A percentile compares a stretch with the other conserved stretches of the same genome.
These are phyloP conservation scores for Antheraea pernyi DNA, from an alignment of 1,140 invertebrate genomes.

Conservation along the genomic window DNA sequence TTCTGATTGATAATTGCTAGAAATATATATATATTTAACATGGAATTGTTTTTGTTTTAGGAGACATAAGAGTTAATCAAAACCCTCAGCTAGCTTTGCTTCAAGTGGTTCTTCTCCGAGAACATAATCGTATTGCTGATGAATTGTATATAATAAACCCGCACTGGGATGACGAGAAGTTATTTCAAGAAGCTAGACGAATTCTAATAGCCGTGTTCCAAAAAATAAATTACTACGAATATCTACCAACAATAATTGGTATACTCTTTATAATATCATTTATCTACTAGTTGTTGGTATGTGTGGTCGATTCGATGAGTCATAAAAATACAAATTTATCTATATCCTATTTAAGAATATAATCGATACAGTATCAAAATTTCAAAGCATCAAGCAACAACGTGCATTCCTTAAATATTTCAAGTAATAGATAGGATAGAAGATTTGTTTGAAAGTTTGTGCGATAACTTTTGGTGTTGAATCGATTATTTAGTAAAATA, in stretches of 20 bases:
- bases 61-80: constrained; percentile 82
- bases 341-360: too few relatives aligned
- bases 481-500: too few relatives aligned
- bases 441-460: too few relatives aligned
- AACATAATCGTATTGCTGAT: constrained; percentile 92
- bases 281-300: background rate
- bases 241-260: constrained; percentile 20
- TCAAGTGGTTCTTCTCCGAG: constrained; percentile 89
- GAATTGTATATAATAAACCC: constrained; percentile 13
- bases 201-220: constrained; percentile 21
- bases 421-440: too few relatives aligned
- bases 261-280: background rate
- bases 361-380: too few relatives aligned
- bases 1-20: too few relatives aligned
- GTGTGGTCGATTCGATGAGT: too few relatives aligned
- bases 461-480: too few relatives aligned
- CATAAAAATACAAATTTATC: too few relatives aligned
- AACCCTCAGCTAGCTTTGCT: constrained; percentile 86
- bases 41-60: constrained; percentile 2
- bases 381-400: too few relatives aligned
- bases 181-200: constrained; percentile 21
- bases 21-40: too few relatives aligned
- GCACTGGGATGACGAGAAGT: constrained; percentile 22
- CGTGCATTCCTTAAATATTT: too few relatives aligned
- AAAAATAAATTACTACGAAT: constrained; percentile 62